These are phyloP conservation scores for Poecilus cupreus DNA, from an alignment of 2,888 invertebrate genomes.

Conservation along the genomic window DNA sequence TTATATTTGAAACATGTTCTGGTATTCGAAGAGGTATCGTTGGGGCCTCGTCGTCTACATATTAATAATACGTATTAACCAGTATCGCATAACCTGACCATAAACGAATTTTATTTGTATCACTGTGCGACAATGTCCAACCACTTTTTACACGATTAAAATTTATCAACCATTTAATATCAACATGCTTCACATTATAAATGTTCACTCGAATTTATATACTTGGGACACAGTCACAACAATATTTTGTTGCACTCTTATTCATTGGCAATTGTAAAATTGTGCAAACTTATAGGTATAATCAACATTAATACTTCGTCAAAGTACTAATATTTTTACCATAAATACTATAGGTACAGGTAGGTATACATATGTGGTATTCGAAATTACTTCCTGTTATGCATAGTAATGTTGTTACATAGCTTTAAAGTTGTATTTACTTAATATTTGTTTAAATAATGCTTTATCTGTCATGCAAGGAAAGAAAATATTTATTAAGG, in stretches of 20 bases:
- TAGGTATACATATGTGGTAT: no score
- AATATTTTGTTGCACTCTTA: no score
- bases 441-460: neutral
- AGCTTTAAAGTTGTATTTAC: neutral
- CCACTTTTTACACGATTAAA: slow-evolving; percentile 68
- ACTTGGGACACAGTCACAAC: slow-evolving; percentile 59
- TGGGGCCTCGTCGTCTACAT: slow-evolving; percentile 11
- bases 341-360: no score
- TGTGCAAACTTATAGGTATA: no score
- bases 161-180: slow-evolving; percentile 62
- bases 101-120: slow-evolving; percentile 67
- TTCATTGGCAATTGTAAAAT: no score
- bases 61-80: slow-evolving; percentile 56
- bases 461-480: no score
- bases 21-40: slow-evolving; percentile 21
- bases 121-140: slow-evolving; percentile 58
- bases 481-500: neutral
- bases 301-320: no score
- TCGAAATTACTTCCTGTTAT: no score
- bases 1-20: slow-evolving; percentile 48
- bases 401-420: no score
- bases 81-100: slow-evolving; percentile 67
- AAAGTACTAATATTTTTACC: no score
- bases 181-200: slow-evolving; percentile 65
- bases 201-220: slow-evolving; percentile 69